Base-by-base conservation (phyloP, 2,797 vertebrate species). In the Pipistrellus pipistrellus region DNA sequence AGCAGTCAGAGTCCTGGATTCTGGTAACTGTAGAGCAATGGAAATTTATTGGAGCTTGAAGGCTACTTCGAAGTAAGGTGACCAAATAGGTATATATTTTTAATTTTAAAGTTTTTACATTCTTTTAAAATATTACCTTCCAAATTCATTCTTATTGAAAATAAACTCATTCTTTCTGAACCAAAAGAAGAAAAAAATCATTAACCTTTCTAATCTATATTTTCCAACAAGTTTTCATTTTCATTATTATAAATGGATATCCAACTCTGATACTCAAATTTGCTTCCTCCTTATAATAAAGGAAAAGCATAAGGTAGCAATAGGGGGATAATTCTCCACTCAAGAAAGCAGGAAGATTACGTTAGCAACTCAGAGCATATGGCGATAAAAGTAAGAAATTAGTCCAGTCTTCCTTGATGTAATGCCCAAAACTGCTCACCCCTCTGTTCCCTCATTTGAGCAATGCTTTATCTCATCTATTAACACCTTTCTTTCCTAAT, bases 161-260 rank as follows among this genome's bases (percentile, higher is more conserved):
- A 90, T 3, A 87, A 94, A 94, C 6, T 86, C n/a, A 72, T 82
- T 85, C 55, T 81, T 86, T 95, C 69, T 90, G 18, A 90, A 90
- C 32, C 38, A 90, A 85, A 92, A 78, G 25, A 25, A n/a, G 71
- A 68, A 53, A 25, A 64, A n/a, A 41, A 38, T 15, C 10, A 25
- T 75, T 77, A 91, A 77, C 41, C 55, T 44, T 90, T 84, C 44
- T 88, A 68, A 84, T 77, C n/a, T 51, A 3, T 80, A 64, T 48
- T 88, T 94, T 93, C 95, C 21, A 92, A 73, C 25, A 86, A 80
- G 32, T 17, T 91, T 91, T 38, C 41, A 53, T 69, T 95, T 91
- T 76, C 35, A 82, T 68, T 88, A 78, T 53, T 90, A 69, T 64
- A 92, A 91, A 64, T 77, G 38, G 59, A 77, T 82, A 83, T 46